A percentile compares a stretch with the other conserved stretches of the same genome.
These are phyloP conservation scores for Pelecanus crispus DNA, from an alignment of 2,113 vertebrate genomes.

Conservation along the genomic window DNA sequence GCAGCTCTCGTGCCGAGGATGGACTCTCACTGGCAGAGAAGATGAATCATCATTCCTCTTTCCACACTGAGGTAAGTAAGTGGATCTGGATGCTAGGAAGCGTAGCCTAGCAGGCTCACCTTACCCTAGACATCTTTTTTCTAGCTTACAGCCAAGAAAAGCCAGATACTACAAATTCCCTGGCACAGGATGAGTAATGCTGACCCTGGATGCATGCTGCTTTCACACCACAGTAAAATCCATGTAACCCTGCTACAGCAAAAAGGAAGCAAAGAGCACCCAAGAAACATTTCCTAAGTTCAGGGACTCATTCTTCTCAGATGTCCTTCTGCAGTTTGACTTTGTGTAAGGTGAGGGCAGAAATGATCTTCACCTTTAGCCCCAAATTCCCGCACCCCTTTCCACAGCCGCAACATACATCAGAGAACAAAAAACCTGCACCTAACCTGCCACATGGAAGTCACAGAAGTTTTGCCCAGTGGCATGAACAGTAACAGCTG, in stretches of 20 bases:
- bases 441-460: not conserved
- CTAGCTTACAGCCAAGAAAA: not conserved
- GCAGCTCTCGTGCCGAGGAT: not conserved
- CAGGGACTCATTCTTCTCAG: not conserved
- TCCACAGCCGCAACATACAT: not conserved
- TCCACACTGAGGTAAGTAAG: not conserved
- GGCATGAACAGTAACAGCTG: not conserved
- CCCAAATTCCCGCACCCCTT: not conserved
- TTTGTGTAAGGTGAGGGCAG: not conserved
- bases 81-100: not conserved
- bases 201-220: not conserved
- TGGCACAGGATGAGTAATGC: not conserved
- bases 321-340: not conserved
- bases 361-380: not conserved
- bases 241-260: not conserved
- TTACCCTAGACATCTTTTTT: not conserved
- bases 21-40: not conserved
- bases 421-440: not conserved
- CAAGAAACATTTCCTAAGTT: not conserved
- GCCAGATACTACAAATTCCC: not conserved
- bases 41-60: not conserved
- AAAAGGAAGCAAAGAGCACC: not conserved
- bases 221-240: not conserved
- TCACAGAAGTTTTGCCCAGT: not conserved
- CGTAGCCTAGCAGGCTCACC: not conserved